phyloP scores from a whole-genome alignment of 2,113 vertebrate species.

The Hiodon alosoides region DNA sequence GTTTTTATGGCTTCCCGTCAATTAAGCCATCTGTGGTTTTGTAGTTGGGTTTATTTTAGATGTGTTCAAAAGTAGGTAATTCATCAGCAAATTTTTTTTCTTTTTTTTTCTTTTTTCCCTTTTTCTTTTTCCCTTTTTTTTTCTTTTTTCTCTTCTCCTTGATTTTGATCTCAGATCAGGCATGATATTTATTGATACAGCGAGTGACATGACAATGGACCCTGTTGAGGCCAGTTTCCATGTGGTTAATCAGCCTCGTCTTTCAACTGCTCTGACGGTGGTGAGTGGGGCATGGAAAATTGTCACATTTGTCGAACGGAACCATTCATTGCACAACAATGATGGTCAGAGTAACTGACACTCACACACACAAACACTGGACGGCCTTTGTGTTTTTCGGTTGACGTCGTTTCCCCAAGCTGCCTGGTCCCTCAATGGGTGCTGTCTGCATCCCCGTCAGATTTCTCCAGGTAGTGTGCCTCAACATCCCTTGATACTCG shows the following conservation, averaged over 20 bases:
- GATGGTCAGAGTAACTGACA: neutral
- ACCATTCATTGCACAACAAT: constrained; percentile 18
- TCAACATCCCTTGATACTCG: neutral
- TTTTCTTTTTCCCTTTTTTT: neutral
- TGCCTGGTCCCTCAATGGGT: neutral
- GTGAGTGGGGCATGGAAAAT: neutral
- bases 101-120: too few species aligned
- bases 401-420: neutral
- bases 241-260: constrained; percentile 13
- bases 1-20: neutral
- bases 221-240: constrained; percentile 9
- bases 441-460: neutral
- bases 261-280: constrained; percentile 3
- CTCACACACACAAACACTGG: constrained; percentile 19
- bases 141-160: neutral
- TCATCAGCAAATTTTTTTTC: too few species aligned
- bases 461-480: neutral
- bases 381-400: constrained; percentile 3
- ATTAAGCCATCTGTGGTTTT: too few species aligned
- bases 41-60: neutral
- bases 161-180: neutral
- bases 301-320: constrained; percentile 2
- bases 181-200: constrained; percentile 8
- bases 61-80: neutral
- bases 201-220: neutral